These are phyloP conservation scores for Myotis planiceps DNA, from an alignment of 2,797 vertebrate genomes.

Conservation along the genomic window DNA sequence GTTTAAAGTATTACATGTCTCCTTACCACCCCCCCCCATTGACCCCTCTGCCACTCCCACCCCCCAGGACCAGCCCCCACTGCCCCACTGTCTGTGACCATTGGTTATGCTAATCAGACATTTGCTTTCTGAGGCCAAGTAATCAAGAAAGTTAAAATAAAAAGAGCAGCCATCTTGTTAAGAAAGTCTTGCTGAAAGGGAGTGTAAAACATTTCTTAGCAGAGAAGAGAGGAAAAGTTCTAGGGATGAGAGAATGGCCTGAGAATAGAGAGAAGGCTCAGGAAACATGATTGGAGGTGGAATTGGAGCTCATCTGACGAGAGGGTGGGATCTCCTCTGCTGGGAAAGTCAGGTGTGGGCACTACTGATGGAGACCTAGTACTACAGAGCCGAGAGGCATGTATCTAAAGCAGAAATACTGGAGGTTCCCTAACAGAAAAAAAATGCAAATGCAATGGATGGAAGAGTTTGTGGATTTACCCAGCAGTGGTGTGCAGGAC, in stretches of 20 bases:
- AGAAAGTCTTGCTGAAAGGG: background rate
- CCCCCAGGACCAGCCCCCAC: too few species aligned
- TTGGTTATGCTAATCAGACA: background rate
- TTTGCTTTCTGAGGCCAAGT: background rate
- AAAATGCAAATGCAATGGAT: background rate
- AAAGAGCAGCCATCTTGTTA: background rate
- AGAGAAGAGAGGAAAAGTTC: background rate
- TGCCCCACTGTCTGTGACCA: too few species aligned
- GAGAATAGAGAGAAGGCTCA: background rate
- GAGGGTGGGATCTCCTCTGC: background rate
- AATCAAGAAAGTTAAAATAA: background rate
- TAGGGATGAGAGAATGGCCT: background rate
- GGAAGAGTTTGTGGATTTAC: background rate
- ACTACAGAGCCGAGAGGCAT: background rate
- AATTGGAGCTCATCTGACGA: background rate
- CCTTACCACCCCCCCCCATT: too few species aligned
- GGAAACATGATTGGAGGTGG: background rate
- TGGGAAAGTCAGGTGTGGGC: background rate
- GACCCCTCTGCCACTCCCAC: too few species aligned
- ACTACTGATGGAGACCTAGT: background rate
- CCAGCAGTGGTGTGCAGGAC: background rate
- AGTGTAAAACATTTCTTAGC: background rate
- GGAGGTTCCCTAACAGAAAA: background rate
- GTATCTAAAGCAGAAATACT: background rate
- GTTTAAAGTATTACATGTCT: too few species aligned